Base-by-base conservation (phyloP, 2,888 invertebrate genomes). In the Hydropsyche betteni region DNA sequence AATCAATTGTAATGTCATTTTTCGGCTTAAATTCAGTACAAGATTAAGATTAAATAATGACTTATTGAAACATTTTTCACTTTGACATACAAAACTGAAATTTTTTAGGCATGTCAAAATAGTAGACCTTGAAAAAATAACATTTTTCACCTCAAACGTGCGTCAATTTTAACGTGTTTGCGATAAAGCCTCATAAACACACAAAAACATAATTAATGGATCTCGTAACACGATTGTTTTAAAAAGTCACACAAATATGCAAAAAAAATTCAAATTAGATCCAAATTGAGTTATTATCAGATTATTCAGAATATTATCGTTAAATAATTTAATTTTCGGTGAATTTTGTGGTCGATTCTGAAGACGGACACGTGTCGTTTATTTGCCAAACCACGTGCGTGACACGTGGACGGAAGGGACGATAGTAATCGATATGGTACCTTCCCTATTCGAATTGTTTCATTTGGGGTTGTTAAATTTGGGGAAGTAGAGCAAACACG, bases 331-430 rank as follows among this genome's bases (percentile, higher is more conserved):
- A 44, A 44, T 8, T 8, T 44, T 4, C 10, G 2, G 6, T 10
- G 44, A 44, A 44, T 44, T 58, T 14, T 4, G 58, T 58, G 55
- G 55, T 16, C 16, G 5, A 55, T 55, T 55, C 6, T n/a, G 16
- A 36, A 36, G 12, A n/a, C 36, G 12, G 64, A 64, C 64, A 64
- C 64, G 64, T 64, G 64, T 64, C 34, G 36, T 36, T 64, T 36
- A 36, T 64, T 64, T 64, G 6, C 38, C 34, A 51, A 50, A 24
- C 68, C 77, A 72, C 77, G 75, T 77, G 77, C 55, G 14, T n/a
- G 36, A 74, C 77, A 77, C 77, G 75, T 74, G 77, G 68, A 38
- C 75, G 75, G 51, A 75, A 69, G 74, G 73, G 74, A 74, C 72
- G 61, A 69, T 50, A 51, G 68, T 38, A 77, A 55, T 77, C 72